These are phyloP conservation scores for Scaptomyza graminum DNA, from an alignment of 1,140 invertebrate genomes.

Conservation along the genomic window DNA sequence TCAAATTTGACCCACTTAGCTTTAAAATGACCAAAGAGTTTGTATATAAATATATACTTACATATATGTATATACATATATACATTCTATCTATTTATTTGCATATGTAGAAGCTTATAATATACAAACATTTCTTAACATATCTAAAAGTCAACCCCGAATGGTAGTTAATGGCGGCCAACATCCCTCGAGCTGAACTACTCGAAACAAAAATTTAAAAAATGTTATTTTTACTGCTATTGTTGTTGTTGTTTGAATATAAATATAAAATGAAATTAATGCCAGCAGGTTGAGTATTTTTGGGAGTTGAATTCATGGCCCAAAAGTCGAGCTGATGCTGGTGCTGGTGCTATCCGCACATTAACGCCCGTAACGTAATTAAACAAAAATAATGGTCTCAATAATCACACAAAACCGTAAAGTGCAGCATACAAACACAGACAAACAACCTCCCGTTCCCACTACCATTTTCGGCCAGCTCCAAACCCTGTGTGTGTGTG, in stretches of 20 bases:
- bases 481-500: neutral
- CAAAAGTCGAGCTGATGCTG: conserved; percentile 12
- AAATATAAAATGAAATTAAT: conserved; percentile 55
- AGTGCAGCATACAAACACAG: conserved; percentile 35
- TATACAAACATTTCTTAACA: too few species aligned
- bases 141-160: conserved; percentile 8
- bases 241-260: conserved; percentile 39
- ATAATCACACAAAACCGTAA: conserved; percentile 74
- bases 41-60: neutral
- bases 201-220: conserved; percentile 32
- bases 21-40: neutral
- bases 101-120: too few species aligned
- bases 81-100: too few species aligned
- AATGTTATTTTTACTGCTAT: conserved; percentile 20
- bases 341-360: conserved; percentile 56
- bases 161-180: too few species aligned
- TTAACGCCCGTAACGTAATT: conserved; percentile 81
- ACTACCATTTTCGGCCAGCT: neutral
- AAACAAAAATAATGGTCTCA: conserved; percentile 82
- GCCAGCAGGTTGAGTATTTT: conserved; percentile 28
- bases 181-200: conserved; percentile 12
- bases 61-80: neutral
- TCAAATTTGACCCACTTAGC: neutral
- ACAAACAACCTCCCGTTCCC: neutral
- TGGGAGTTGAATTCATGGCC: conserved; percentile 36